A percentile compares a stretch with the other conserved stretches of the same genome.
phyloP scores from a whole-genome alignment of 2,113 vertebrate genomes.

The Phylloscopus trochilus region DNA sequence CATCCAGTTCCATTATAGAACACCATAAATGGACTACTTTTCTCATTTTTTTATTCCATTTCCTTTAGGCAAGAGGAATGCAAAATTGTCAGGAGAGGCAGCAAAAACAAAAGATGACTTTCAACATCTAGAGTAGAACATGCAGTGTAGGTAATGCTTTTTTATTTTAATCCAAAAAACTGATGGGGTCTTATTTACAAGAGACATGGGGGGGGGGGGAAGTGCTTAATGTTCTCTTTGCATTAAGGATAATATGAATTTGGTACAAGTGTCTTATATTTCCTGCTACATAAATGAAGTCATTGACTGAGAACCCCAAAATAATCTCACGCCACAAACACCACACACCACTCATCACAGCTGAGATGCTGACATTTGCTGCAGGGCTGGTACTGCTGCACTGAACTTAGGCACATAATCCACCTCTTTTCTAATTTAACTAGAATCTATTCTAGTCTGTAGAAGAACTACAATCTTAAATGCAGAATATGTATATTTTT shows the following conservation, averaged over 20 bases:
- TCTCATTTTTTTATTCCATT: background rate
- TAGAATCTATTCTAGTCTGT: constrained; percentile 20
- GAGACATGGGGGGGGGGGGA: accelerated
- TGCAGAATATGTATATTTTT: constrained; percentile 54
- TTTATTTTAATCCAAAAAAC: background rate
- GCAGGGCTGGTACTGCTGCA: background rate
- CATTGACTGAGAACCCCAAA: background rate
- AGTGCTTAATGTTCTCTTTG: background rate
- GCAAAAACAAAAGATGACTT: background rate
- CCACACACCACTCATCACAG: background rate
- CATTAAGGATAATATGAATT: background rate
- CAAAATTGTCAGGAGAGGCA: background rate
- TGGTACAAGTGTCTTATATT: background rate
- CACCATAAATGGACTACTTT: background rate
- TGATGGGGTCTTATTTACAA: background rate
- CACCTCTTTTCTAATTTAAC: constrained; percentile 44
- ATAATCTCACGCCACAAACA: background rate
- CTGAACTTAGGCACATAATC: constrained; percentile 21
- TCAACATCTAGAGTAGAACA: background rate
- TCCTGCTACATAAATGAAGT: background rate
- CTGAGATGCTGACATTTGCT: constrained; percentile 7
- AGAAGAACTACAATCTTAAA: constrained; percentile 49
- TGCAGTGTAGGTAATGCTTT: background rate
- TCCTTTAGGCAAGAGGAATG: background rate
- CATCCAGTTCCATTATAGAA: background rate